A percentile compares a stretch with the other conserved stretches of the same genome.
Conservation (phyloP, 2,888 invertebrate genomes). For the Heliconius cydno region DNA sequence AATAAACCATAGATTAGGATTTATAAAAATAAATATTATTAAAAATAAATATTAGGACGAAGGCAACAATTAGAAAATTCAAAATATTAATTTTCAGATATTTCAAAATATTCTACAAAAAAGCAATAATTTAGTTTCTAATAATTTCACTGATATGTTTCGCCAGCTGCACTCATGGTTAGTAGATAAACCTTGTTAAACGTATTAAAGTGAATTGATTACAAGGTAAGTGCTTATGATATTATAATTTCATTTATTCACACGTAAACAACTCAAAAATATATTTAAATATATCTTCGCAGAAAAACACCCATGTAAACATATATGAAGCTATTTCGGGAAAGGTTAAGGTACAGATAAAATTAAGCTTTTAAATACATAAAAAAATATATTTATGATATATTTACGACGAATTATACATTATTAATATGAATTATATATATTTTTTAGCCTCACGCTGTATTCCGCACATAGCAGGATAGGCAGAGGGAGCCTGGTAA, state of each 20-base stretch:
- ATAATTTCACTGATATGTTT: not conserved
- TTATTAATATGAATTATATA: too few relatives aligned
- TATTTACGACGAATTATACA: too few relatives aligned
- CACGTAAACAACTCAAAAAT: not conserved
- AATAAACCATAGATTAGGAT: not conserved
- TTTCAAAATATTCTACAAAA: not conserved
- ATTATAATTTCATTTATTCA: slow-evolving; percentile 3
- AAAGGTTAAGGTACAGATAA: not conserved
- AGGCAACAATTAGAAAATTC: too few relatives aligned
- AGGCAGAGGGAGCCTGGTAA: too few relatives aligned
- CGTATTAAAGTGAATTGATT: slow-evolving; percentile 6
- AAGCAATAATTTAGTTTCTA: not conserved
- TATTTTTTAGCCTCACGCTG: too few relatives aligned
- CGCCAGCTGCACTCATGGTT: not conserved
- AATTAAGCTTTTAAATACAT: not conserved
- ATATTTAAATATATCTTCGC: not conserved
- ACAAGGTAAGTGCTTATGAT: not conserved
- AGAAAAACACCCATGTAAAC: not conserved
- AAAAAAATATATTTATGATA: not conserved
- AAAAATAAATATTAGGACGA: too few relatives aligned
- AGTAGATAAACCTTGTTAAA: slow-evolving; percentile 5
- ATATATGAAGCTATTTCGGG: not conserved
- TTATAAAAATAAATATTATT: too few relatives aligned
- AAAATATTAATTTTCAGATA: not conserved
- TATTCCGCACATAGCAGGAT: too few relatives aligned